A percentile compares a stretch with the other conserved stretches of the same genome.
Evolutionary conservation across 2,888 invertebrate genomes (phyloP).

Genomic region (Agelastica alni): DNA sequence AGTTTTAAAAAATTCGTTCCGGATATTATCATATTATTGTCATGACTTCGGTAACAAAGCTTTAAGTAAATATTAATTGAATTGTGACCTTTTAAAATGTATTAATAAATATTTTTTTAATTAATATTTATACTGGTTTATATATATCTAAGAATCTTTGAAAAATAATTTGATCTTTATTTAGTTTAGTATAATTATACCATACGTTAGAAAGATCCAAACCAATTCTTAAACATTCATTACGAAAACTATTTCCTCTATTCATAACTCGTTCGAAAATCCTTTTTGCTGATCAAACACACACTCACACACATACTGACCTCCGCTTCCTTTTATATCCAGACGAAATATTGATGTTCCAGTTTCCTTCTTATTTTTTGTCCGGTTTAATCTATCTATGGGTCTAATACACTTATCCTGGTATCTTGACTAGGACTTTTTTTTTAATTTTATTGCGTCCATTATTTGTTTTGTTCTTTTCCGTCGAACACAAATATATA

Average conservation of each 20-base stretch:
- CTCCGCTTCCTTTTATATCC: conserved; percentile 25
- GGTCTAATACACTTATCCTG: conserved; percentile 36
- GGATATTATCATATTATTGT: no score
- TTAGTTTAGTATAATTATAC: no score
- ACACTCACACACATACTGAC: background rate
- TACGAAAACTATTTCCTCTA: background rate
- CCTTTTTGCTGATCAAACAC: conserved; percentile 32
- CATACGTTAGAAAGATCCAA: no score
- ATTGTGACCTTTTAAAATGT: no score
- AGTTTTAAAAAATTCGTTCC: no score
- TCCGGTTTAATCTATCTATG: no score
- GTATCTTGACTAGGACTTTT: conserved; percentile 21
- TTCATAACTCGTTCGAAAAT: background rate
- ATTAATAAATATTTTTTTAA: no score
- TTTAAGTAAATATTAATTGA: no score
- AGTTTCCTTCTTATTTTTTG: conserved; percentile 28
- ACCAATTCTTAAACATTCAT: background rate
- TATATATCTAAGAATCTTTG: no score
- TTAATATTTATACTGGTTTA: no score
- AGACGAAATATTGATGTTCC: conserved; percentile 34
- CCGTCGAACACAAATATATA: conserved; percentile 8
- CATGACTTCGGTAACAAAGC: no score
- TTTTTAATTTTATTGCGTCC: conserved; percentile 16
- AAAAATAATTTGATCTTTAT: no score
- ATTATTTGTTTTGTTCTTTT: conserved; percentile 19